A percentile compares a stretch with the other conserved stretches of the same genome.
These are phyloP conservation scores for Cheirogaleus major DNA, from an alignment of 2,797 vertebrate species.

Conservation along the genomic window DNA sequence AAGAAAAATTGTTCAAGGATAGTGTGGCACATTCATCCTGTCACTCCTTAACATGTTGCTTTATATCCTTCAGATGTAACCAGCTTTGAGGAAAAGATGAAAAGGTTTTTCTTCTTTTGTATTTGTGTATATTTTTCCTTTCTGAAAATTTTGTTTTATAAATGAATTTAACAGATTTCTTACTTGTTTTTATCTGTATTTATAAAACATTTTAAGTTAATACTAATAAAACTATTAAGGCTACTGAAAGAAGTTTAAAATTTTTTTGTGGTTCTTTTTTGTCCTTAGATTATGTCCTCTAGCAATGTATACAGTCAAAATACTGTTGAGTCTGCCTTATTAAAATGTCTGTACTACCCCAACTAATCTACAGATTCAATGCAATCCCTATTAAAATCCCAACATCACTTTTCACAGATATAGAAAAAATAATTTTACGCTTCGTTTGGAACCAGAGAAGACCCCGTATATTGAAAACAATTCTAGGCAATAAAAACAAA, in stretches of 20 bases:
- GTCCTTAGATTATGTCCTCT: background rate
- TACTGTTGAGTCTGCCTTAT: background rate
- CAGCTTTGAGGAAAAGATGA: background rate
- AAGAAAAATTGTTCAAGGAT: background rate
- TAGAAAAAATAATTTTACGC: no score
- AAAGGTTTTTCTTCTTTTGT: background rate
- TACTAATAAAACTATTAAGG: background rate
- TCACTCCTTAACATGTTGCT: background rate
- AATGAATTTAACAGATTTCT: background rate
- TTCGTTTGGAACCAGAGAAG: no score
- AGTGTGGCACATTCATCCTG: background rate
- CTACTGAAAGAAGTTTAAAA: background rate
- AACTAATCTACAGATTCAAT: no score
- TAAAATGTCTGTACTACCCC: no score
- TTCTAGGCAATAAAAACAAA: no score
- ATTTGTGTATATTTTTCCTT: background rate
- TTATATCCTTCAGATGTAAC: background rate
- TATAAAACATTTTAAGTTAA: background rate
- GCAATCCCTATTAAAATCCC: no score
- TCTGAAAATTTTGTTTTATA: background rate
- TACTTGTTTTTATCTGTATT: background rate
- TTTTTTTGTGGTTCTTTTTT: background rate
- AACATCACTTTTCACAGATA: no score
- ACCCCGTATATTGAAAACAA: no score
- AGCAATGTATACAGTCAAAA: background rate